Evolutionary conservation across 2,888 invertebrate species (phyloP), one percentile per base, ranked within the genome.

Genomic region (Chrysomela aeneicollis): DNA sequence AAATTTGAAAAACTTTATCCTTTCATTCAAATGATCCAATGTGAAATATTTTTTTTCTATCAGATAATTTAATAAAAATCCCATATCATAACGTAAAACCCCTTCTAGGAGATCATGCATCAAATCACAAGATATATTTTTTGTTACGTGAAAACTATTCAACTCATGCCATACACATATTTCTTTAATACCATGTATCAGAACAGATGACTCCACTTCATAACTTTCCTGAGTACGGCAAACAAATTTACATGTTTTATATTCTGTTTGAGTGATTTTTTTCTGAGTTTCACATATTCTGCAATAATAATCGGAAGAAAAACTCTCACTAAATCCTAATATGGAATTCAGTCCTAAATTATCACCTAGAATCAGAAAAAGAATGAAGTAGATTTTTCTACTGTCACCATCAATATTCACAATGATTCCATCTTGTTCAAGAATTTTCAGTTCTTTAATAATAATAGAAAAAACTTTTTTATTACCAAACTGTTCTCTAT

Each of bases 261-360:
- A 46, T 21, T 60, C 37, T 49, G 12, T 37, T 59, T 63, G 37
- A 19, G 68, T 12, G 17, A 17, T 59, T 15, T 65, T 42, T 52
- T 62, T 59, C 9, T 49, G 51, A 32, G 26, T 47, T 51, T 12
- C 50, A 47, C 63, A 68, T 42, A 65, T 54, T 30, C 65, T 42
- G 47, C 68, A 68, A 57, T 47, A 65, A 17, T 53, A 57, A 37
- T 68, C 46, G 32, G 65, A 37, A 26, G 51, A 42, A 46, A 68
- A 68, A 51, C 61, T 61, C 59, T 66, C 63, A 17, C 49, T 47
- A 50, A 66, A 68, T 17, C 68, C 65, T 10, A 64, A 10, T n/a
- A 67, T 47, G 15, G 64, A 64, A 58, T 67, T 63, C 26, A 67
- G 21, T 9, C 67, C 67, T 42, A 64, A 61, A 55, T 69, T 69